Conservation (phyloP, 2,797 vertebrate species). For the Scyliorhinus canicula region DNA sequence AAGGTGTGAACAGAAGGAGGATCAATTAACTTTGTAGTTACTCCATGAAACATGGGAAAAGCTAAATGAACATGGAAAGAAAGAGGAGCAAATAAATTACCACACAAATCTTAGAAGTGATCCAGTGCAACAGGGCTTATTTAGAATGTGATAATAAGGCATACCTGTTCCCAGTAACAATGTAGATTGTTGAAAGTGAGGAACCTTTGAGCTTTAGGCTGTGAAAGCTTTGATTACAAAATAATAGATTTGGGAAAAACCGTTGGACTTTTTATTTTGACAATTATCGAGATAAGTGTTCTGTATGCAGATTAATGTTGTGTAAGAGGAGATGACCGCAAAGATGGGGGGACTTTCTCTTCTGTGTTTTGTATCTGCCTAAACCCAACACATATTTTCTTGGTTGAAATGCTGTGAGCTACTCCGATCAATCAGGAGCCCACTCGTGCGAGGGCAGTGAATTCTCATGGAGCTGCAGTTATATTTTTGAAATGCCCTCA, state of each 20-base stretch:
- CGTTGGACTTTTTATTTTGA: neutral
- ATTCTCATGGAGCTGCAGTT: neutral
- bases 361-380: neutral
- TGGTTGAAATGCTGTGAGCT: neutral
- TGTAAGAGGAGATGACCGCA: neutral
- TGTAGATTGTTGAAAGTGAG: neutral
- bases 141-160: neutral
- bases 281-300: neutral
- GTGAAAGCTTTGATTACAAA: neutral
- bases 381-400: neutral
- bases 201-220: neutral
- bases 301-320: neutral
- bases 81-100: neutral
- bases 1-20: too few relatives aligned
- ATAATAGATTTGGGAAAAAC: neutral
- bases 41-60: too few relatives aligned
- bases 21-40: too few relatives aligned
- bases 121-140: neutral
- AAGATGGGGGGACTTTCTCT: neutral
- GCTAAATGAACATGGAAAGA: too few relatives aligned
- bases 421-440: neutral
- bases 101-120: neutral
- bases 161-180: neutral
- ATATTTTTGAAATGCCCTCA: neutral
- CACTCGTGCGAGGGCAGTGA: neutral